Conservation (phyloP, 2,888 invertebrate genomes). For the Aelia acuminata region DNA sequence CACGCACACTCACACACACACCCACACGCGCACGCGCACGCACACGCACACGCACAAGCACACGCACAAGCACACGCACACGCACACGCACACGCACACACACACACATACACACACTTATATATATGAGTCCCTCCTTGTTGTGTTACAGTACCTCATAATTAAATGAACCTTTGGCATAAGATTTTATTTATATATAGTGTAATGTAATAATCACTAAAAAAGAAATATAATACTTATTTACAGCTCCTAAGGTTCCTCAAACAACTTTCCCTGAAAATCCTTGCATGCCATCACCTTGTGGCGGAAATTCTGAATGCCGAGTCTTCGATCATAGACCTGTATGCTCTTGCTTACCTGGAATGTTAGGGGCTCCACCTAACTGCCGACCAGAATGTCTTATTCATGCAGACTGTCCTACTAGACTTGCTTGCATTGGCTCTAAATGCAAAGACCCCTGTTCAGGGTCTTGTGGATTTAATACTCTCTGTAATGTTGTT, state of each 20-base stretch:
- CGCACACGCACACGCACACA: too few relatives aligned
- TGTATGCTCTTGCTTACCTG: conserved; percentile 81
- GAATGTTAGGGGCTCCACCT: conserved; percentile 85
- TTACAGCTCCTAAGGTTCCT: conserved; percentile 68
- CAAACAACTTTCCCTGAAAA: conserved; percentile 69
- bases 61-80: too few relatives aligned
- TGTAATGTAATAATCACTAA: background rate
- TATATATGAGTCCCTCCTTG: too few relatives aligned
- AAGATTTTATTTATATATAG: too few relatives aligned
- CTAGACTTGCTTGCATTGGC: conserved; percentile 79
- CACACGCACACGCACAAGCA: too few relatives aligned
- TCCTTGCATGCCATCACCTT: conserved; percentile 82
- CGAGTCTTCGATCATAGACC: conserved; percentile 75
- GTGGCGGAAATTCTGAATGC: conserved; percentile 75
- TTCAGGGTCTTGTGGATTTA: conserved; percentile 81
- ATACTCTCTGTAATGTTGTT: conserved; percentile 80
- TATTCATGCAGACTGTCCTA: conserved; percentile 84
- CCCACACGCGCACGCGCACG: too few relatives aligned
- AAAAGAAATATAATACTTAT: background rate
- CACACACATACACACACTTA: too few relatives aligned
- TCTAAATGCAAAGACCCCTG: conserved; percentile 84
- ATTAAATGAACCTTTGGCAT: too few relatives aligned
- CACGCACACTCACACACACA: too few relatives aligned
- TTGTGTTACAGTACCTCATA: too few relatives aligned
- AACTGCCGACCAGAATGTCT: conserved; percentile 84